A percentile compares a stretch with the other conserved stretches of the same genome.
Conservation (phyloP, 2,888 invertebrate species). For the Tenodera sinensis region DNA sequence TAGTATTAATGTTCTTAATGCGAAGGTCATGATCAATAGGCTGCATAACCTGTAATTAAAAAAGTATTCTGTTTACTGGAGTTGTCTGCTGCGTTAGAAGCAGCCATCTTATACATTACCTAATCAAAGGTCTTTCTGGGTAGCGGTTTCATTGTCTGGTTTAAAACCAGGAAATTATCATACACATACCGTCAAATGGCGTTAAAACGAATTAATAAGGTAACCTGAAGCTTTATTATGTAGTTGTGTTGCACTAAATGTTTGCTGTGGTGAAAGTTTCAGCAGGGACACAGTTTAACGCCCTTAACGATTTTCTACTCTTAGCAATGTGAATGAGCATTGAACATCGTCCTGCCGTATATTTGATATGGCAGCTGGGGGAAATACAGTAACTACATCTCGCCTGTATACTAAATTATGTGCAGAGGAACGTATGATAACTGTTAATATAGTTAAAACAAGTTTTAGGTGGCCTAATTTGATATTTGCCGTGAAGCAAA, state of each 20-base stretch:
- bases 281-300: constrained; percentile 45
- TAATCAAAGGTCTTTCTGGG: constrained; percentile 78
- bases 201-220: constrained; percentile 97
- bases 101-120: constrained; percentile 67
- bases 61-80: neutral
- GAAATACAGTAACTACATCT: neutral
- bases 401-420: neutral
- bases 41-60: neutral
- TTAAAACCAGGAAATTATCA: constrained; percentile 62
- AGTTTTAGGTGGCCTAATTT: neutral
- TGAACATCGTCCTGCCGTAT: constrained; percentile 46
- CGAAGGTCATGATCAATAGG: neutral
- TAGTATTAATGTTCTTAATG: neutral
- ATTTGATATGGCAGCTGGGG: constrained; percentile 29
- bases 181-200: constrained; percentile 63
- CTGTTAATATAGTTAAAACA: neutral
- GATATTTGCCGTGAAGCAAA: neutral
- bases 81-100: constrained; percentile 19
- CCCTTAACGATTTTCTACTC: constrained; percentile 58
- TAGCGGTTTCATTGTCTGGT: constrained; percentile 80
- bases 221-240: constrained; percentile 39
- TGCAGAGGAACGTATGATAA: neutral
- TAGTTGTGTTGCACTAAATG: constrained; percentile 34
- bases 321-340: constrained; percentile 61
- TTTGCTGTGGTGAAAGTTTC: constrained; percentile 33